Conservation (phyloP, 64 coral and sea anemone genomes). For the Cladopsammia gracilis region DNA sequence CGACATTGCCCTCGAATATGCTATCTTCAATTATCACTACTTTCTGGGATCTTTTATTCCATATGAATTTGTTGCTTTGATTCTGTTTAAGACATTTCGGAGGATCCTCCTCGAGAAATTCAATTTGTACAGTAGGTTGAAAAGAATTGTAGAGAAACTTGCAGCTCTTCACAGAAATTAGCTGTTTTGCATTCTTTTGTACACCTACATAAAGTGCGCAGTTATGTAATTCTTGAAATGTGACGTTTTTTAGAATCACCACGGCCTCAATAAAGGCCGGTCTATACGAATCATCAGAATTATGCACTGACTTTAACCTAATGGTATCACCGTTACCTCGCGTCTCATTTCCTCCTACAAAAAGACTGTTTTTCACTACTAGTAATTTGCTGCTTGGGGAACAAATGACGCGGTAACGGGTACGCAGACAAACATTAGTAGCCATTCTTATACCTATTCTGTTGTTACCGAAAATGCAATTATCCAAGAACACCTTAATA, state of each 20-base stretch:
- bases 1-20: not conserved
- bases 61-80: not conserved
- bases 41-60: not conserved
- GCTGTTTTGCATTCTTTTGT: not conserved
- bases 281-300: no score
- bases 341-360: no score
- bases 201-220: not conserved
- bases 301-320: no score
- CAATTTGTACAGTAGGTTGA: not conserved
- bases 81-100: not conserved
- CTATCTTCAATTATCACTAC: not conserved
- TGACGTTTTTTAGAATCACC: conserved; percentile 4
- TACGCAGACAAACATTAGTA: not conserved
- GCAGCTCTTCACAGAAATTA: not conserved
- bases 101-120: not conserved
- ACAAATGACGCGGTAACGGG: not conserved
- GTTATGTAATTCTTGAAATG: not conserved
- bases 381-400: no score
- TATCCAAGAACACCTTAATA: not conserved
- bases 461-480: not conserved
- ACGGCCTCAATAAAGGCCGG: no score
- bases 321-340: no score
- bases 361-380: no score
- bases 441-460: not conserved
- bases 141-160: not conserved